Conservation (phyloP, 2,888 invertebrate genomes). For the Ophion slaviceki region DNA sequence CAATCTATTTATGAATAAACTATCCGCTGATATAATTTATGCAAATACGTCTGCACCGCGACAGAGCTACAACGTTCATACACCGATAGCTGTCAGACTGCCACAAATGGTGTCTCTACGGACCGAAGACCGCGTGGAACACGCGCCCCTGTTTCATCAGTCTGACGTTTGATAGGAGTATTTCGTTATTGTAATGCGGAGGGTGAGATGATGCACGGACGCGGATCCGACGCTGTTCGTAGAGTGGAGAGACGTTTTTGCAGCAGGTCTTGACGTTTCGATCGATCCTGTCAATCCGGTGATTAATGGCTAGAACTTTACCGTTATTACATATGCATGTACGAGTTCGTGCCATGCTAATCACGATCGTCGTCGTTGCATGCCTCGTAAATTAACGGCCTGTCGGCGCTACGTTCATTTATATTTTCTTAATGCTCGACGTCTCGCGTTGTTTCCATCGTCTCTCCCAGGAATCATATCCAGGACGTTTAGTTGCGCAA, state of each 20-base stretch:
- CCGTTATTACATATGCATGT: not conserved
- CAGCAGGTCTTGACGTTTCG: conserved; percentile 34
- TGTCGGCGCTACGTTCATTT: conserved; percentile 13
- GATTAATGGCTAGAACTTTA: conserved; percentile 43
- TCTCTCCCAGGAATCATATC: conserved; percentile 1
- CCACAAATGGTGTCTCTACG: not conserved
- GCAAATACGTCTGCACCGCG: not conserved
- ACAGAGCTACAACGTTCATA: not conserved
- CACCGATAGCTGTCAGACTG: not conserved
- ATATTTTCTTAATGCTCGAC: conserved; percentile 24
- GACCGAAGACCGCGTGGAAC: no score
- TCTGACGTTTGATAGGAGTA: not conserved
- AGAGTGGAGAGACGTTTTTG: conserved; percentile 19
- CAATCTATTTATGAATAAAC: conserved; percentile 43
- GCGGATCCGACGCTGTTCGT: not conserved
- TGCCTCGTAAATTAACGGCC: conserved; percentile 45
- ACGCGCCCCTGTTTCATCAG: no score
- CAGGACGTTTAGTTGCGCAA: not conserved
- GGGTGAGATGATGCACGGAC: not conserved
- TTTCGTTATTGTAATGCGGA: not conserved
- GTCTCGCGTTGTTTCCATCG: conserved; percentile 2
- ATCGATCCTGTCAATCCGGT: conserved; percentile 41
- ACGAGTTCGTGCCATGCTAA: conserved; percentile 15
- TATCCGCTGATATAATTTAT: conserved; percentile 8
- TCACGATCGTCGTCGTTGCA: not conserved